Evolutionary conservation across 1,140 invertebrate genomes (phyloP).

Genomic region (Rhopalosiphum padi): DNA sequence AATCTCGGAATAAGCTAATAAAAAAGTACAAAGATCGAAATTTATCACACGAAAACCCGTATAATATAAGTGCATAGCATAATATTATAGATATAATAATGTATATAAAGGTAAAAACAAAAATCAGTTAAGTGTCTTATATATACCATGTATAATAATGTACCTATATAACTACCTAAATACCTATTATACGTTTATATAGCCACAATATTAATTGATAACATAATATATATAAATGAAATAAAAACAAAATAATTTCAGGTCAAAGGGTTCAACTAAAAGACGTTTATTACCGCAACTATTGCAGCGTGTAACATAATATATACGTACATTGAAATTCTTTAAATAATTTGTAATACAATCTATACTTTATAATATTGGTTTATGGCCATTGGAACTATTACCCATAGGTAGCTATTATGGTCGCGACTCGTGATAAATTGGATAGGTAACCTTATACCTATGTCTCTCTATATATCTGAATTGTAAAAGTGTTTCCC

Average conservation of each 20-base stretch:
- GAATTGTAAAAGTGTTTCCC: neutral
- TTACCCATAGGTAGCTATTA: neutral
- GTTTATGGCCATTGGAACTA: neutral
- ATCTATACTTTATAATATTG: neutral
- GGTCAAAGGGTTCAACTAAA: neutral
- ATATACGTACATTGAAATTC: neutral
- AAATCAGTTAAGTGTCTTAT: neutral
- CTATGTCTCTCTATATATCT: neutral
- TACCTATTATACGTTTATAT: no score
- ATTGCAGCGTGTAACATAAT: neutral
- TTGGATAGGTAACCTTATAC: neutral
- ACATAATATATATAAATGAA: neutral
- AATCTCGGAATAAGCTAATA: neutral
- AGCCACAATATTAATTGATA: neutral
- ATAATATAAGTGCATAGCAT: no score
- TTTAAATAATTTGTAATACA: constrained; percentile 18
- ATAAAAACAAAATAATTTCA: neutral
- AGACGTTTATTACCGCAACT: neutral
- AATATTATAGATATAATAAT: no score
- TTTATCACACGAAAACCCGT: neutral
- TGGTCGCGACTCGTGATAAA: neutral
- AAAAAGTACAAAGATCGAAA: neutral
- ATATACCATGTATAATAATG: neutral
- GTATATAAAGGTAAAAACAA: neutral
- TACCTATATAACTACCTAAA: no score